Evolutionary conservation across 2,888 invertebrate genomes (phyloP), one percentile per base, ranked within the genome.

Genomic region (Choreutis nemorana): DNA sequence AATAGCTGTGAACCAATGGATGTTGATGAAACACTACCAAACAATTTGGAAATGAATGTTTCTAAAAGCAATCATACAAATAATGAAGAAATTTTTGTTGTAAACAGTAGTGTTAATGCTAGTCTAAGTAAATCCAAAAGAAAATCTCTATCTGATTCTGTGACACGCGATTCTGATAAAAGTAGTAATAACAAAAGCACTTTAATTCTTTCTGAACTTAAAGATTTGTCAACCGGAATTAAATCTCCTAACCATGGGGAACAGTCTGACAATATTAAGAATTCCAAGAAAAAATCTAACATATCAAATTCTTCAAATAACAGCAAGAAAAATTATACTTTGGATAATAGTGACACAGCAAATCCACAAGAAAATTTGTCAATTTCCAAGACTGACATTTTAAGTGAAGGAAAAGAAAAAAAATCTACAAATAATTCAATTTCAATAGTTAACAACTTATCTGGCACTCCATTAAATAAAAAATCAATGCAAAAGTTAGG

Each of bases 1-100:
- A 41, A 55, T 14, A 55, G 52, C 33, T 63, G 56, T 41, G 77
- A 78, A 48, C 73, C 77, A 13, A 78, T 78, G 77, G 78, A 78
- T 48, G 51, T 78, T 44, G 78, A 78, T 49, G 71, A 66, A 52
- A 66, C 71, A 7, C 54, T 78, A 30, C 64, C 68, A 25, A 57
- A 51, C 35, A 15, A 14, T 15, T n/a, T n/a, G n/a, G n/a, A n/a
- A n/a, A n/a, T n/a, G n/a, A 61, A 55, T 48, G 30, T 58, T 16
- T 48, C 61, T 7, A 35, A 62, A 14, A 34, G 46, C 21, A 48
- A 47, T 30, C 48, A 26, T 11, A 9, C 16, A 4, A 24, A 34
- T 5, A 10, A 16, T 9, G 8, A 22, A 13, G 16, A 24, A 6
- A 12, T 23, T 6, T 22, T 24, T 18, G 21, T 20, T 16, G 14